These are phyloP conservation scores for Epizoanthus scotinus DNA, from an alignment of 92 coral and sea anemone species.

Conservation along the genomic window DNA sequence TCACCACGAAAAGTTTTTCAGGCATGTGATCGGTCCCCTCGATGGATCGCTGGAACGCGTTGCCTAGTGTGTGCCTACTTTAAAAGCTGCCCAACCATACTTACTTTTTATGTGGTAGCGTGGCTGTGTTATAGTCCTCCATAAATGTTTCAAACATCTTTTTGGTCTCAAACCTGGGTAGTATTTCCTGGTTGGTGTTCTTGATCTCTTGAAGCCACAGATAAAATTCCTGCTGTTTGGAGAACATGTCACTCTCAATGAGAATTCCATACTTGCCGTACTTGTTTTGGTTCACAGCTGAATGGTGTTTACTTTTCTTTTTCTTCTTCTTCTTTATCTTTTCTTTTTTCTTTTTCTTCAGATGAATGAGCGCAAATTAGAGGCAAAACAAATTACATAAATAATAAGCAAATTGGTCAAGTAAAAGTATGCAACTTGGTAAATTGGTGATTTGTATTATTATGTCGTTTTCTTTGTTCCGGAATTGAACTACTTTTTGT, in stretches of 20 bases:
- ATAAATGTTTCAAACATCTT: slow-evolving; percentile 87
- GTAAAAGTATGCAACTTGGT: too few relatives aligned
- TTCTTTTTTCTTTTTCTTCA: slow-evolving; percentile 45
- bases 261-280: slow-evolving; percentile 94
- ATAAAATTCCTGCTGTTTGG: slow-evolving; percentile 93
- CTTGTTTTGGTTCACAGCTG: slow-evolving; percentile 86
- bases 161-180: slow-evolving; percentile 84
- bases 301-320: slow-evolving; percentile 50
- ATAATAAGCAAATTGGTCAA: too few relatives aligned
- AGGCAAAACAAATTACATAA: too few relatives aligned
- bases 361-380: too few relatives aligned
- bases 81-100: not conserved
- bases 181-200: slow-evolving; percentile 74
- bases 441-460: too few relatives aligned
- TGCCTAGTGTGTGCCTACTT: too few relatives aligned
- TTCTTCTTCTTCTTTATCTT: slow-evolving; percentile 58
- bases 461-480: too few relatives aligned
- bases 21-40: too few relatives aligned
- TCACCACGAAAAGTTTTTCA: too few relatives aligned
- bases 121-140: slow-evolving; percentile 97
- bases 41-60: too few relatives aligned
- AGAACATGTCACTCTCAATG: slow-evolving; percentile 82
- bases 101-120: slow-evolving; percentile 97
- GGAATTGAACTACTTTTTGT: too few relatives aligned
- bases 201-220: slow-evolving; percentile 92